Evolutionary conservation across 2,888 invertebrate species (phyloP), one percentile per base, ranked within the genome.

Genomic region (Meta bourneti): DNA sequence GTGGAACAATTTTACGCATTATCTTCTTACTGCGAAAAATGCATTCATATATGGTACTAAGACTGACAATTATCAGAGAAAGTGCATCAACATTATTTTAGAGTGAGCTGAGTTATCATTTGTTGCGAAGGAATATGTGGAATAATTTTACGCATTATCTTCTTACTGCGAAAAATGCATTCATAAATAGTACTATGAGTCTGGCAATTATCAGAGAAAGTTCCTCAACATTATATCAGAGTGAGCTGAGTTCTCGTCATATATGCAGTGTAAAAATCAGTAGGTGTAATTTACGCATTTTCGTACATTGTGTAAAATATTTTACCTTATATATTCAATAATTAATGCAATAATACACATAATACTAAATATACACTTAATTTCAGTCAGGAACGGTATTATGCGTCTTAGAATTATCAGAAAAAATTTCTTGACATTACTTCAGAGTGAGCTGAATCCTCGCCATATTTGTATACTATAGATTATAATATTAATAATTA

Each of bases 161-260:
- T 74, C 20, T 48, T 20, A 74, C 8, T 34, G 0, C 6, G 9
- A 48, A 34, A 34, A 48, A 11, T 0, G 7, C 48, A 16, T 75
- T n/a, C 7, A 7, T 34, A 6, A 48, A 75, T 16, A 13, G 48
- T 9, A 75, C 34, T 16, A n/a, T n/a, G 34, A 34, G 34, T 34
- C 34, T 34, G 1, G 4, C 19, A 16, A n/a, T 19, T 16, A 52
- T 77, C 77, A 77, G 77, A 19, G 19, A 77, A 4, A 51, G 19
- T 4, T 11, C 52, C 19, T 77, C 77, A 77, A 19, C 77, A 77
- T 7, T 16, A n/a, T 51, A 7, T 77, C n/a, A 51, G 52, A 77
- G 77, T 77, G 77, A 77, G 77, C 52, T 77, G 77, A 77, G 49
- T 9, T 77, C 9, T 77, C 77, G 49, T 77, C 77, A 77, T 77